These are phyloP conservation scores for Drosophila sechellia DNA, from an alignment of 1,140 invertebrate species.

Conservation along the genomic window DNA sequence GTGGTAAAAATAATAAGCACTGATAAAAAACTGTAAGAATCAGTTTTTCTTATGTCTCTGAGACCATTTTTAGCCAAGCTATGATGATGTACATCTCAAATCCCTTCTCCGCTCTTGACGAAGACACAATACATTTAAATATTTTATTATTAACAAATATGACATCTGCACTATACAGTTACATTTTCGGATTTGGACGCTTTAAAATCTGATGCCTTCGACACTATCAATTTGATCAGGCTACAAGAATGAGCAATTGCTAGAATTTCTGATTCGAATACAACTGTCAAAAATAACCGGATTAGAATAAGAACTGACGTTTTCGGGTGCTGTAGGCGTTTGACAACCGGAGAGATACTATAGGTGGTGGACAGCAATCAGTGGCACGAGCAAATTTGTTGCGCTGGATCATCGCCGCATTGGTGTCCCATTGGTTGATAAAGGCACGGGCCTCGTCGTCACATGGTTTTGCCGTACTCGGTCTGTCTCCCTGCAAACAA, in stretches of 20 bases:
- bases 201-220: not conserved
- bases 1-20: not conserved
- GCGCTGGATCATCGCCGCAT: slow-evolving; percentile 15
- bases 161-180: not conserved
- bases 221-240: slow-evolving; percentile 14
- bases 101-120: not conserved
- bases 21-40: too few species aligned
- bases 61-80: too few species aligned
- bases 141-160: not conserved
- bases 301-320: slow-evolving; percentile 21
- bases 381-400: slow-evolving; percentile 1
- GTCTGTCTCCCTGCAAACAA: slow-evolving; percentile 1
- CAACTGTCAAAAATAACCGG: too few species aligned
- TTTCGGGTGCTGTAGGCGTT: not conserved
- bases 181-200: slow-evolving; percentile 10
- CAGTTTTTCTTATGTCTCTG: too few species aligned
- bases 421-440: slow-evolving; percentile 41
- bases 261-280: slow-evolving; percentile 3
- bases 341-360: not conserved
- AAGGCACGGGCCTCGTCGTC: slow-evolving; percentile 28
- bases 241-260: too few species aligned
- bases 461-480: slow-evolving; percentile 40
- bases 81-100: not conserved
- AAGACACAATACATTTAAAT: not conserved
- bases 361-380: not conserved